These are phyloP conservation scores for Mastomys natalensis DNA, from an alignment of 2,113 vertebrate species.

Conservation along the genomic window DNA sequence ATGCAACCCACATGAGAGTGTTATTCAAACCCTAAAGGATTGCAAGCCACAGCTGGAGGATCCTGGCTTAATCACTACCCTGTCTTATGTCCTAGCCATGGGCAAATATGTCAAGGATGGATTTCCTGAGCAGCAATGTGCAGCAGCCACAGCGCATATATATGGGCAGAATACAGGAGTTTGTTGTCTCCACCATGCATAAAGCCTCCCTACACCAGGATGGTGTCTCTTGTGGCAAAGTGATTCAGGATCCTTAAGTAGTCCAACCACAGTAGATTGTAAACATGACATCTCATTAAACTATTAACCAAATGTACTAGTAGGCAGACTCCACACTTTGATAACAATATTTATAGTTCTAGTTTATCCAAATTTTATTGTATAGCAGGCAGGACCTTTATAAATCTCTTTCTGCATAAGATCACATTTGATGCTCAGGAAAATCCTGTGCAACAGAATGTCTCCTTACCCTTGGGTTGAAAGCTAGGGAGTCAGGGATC, in stretches of 20 bases:
- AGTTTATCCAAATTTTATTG: neutral
- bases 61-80: neutral
- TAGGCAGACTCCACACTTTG: neutral
- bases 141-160: rapidly evolving
- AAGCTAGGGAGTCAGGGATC: neutral
- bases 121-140: neutral
- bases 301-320: neutral
- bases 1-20: neutral
- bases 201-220: neutral
- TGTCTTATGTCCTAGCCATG: neutral
- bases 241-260: neutral
- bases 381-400: neutral
- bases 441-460: neutral
- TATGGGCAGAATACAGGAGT: neutral
- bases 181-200: rapidly evolving
- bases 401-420: neutral
- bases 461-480: neutral
- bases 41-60: neutral
- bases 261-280: neutral
- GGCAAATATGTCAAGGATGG: neutral
- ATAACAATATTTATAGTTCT: neutral
- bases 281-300: neutral
- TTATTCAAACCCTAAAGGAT: neutral
- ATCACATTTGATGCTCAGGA: neutral
- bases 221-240: neutral